These are phyloP conservation scores for Pangasianodon gigas DNA, from an alignment of 2,113 vertebrate genomes.

Conservation along the genomic window DNA sequence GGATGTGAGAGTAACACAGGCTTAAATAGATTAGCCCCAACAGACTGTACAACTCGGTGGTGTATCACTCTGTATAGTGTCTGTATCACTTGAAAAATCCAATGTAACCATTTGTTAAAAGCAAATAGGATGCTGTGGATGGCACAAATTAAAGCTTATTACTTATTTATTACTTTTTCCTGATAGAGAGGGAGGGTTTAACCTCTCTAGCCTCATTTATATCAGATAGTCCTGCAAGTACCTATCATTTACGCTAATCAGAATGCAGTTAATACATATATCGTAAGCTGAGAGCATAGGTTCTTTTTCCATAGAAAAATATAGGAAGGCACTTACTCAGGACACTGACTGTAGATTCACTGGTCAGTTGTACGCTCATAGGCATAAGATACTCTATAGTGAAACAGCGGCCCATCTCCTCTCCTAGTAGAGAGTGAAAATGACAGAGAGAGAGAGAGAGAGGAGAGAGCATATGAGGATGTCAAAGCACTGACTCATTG, in stretches of 20 bases:
- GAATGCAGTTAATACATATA: not conserved
- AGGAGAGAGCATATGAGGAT: not conserved
- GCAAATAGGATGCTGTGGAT: not conserved
- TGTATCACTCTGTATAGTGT: not conserved
- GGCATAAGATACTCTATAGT: constrained; percentile 96
- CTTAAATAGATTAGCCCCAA: not conserved
- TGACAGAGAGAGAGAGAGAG: constrained; percentile 57
- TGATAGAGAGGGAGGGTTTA: not conserved
- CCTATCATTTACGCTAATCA: not conserved
- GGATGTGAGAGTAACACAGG: not conserved
- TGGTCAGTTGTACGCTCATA: constrained; percentile 87
- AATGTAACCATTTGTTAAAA: not conserved
- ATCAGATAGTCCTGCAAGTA: not conserved
- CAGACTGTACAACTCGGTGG: not conserved
- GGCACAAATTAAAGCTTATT: not conserved
- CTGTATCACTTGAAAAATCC: not conserved
- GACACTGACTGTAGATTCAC: constrained; percentile 89
- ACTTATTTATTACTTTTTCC: not conserved
- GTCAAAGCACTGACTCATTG: not conserved
- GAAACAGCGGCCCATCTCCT: constrained; percentile 90
- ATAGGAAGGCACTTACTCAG: constrained; percentile 80
- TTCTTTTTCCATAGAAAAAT: not conserved
- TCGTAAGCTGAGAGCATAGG: not conserved
- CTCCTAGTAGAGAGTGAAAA: constrained; percentile 70
- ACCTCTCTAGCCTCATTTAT: not conserved